Conservation (phyloP, 2,888 invertebrate genomes). For the Vandiemenella viatica region DNA sequence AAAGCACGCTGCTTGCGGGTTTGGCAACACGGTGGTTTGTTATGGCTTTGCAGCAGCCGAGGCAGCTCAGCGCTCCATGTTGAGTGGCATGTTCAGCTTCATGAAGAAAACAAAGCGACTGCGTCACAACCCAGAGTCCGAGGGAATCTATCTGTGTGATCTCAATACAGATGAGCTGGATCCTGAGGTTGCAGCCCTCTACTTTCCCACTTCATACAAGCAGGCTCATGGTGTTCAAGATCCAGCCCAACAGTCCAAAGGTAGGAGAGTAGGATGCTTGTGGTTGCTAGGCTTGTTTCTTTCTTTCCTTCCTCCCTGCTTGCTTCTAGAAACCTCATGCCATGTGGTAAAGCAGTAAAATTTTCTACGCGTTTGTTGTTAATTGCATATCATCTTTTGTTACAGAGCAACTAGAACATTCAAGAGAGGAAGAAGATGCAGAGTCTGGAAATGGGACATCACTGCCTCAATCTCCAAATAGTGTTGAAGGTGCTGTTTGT, state of each 20-base stretch:
- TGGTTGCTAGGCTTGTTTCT: background rate
- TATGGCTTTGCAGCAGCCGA: slow-evolving; percentile 12
- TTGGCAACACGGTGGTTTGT: slow-evolving; percentile 1
- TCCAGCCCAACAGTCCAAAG: too few species aligned
- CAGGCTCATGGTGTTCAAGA: slow-evolving; percentile 6
- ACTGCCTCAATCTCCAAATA: slow-evolving; percentile 83
- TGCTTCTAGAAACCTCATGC: background rate
- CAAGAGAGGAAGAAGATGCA: slow-evolving; percentile 64
- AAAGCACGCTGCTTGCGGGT: too few species aligned
- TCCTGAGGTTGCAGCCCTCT: slow-evolving; percentile 79
- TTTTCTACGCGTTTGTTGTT: too few species aligned
- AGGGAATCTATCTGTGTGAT: slow-evolving; percentile 85
- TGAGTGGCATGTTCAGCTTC: slow-evolving; percentile 85
- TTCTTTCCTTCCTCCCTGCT: background rate
- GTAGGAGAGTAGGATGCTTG: too few species aligned
- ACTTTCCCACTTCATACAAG: slow-evolving; percentile 53
- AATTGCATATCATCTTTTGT: too few species aligned
- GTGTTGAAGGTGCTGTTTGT: slow-evolving; percentile 58
- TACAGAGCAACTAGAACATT: slow-evolving; percentile 6
- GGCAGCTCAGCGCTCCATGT: slow-evolving; percentile 50
- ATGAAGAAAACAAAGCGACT: slow-evolving; percentile 61
- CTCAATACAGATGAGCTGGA: slow-evolving; percentile 77
- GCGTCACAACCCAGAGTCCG: slow-evolving; percentile 44
- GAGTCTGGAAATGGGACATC: slow-evolving; percentile 95
- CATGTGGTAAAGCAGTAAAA: too few species aligned